Conservation (phyloP, 2,113 vertebrate species). For the Corapipo altera region DNA sequence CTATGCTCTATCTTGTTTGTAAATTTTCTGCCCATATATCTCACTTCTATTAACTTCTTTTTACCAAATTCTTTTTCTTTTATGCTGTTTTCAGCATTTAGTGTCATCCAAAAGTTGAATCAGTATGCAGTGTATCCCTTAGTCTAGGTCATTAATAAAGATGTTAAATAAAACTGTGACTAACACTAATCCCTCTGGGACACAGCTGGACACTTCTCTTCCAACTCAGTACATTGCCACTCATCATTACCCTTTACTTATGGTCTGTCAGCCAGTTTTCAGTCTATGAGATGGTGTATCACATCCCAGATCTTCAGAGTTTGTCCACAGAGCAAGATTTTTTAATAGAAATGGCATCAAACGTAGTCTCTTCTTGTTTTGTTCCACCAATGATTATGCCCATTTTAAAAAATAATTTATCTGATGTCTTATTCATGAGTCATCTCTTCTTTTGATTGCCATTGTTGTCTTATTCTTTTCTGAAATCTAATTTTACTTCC, state of each 20-base stretch:
- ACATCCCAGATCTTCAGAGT: not conserved
- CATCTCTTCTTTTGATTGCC: not conserved
- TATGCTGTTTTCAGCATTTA: not conserved
- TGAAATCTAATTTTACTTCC: not conserved
- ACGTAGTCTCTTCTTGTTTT: not conserved
- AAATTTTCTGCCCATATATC: not conserved
- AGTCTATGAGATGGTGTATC: not conserved
- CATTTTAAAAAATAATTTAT: not conserved
- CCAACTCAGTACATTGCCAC: conserved; percentile 17
- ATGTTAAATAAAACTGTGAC: conserved; percentile 64
- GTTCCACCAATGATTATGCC: not conserved
- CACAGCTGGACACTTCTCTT: conserved; percentile 60
- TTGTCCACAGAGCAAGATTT: not conserved
- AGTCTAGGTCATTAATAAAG: conserved; percentile 55
- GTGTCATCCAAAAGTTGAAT: not conserved
- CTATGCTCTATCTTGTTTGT: not conserved
- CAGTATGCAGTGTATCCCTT: not conserved
- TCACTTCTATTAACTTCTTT: not conserved
- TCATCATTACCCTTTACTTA: conserved; percentile 30
- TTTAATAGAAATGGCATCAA: not conserved
- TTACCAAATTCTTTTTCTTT: not conserved
- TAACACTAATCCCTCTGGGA: conserved; percentile 55
- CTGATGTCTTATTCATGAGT: not conserved
- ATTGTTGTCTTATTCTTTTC: not conserved
- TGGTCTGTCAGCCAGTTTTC: conserved; percentile 10